Percentiles rank a stretch among this genome's conserved stretches.
These are phyloP conservation scores for Poeciliopsis gracilis DNA, from an alignment of 2,797 vertebrate species.

Conservation along the genomic window DNA sequence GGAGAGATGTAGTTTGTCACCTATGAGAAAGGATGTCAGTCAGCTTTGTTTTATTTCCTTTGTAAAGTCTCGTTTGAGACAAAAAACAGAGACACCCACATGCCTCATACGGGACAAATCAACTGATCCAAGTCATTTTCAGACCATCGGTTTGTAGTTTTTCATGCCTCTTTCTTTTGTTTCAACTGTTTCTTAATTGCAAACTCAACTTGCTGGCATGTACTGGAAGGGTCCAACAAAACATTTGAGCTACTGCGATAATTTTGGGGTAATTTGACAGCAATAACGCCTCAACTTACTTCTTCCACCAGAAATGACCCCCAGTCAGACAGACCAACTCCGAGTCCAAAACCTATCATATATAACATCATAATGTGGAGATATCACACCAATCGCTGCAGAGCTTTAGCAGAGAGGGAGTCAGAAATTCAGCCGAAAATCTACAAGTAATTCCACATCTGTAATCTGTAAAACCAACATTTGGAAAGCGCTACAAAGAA, in stretches of 20 bases:
- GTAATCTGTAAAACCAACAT: not conserved
- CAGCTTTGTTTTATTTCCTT: not conserved
- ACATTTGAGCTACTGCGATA: not conserved
- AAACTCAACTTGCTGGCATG: not conserved
- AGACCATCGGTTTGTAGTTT: not conserved
- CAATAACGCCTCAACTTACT: not conserved
- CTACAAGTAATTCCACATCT: not conserved
- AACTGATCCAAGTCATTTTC: not conserved
- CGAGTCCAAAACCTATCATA: not conserved
- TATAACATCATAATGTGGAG: not conserved
- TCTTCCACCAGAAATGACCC: not conserved
- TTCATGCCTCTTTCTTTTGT: not conserved
- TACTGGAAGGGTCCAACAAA: not conserved
- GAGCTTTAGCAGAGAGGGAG: not conserved
- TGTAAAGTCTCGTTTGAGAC: not conserved
- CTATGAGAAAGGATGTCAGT: not conserved
- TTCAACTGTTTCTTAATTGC: not conserved
- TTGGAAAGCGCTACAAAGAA: no score
- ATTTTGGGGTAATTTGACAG: not conserved
- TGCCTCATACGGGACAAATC: not conserved
- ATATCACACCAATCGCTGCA: not conserved
- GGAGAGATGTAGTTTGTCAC: not conserved
- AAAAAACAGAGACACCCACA: not conserved
- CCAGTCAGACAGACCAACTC: not conserved
- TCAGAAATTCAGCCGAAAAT: not conserved